Conservation (phyloP, 2,113 vertebrate genomes). For the Lontra canadensis region DNA sequence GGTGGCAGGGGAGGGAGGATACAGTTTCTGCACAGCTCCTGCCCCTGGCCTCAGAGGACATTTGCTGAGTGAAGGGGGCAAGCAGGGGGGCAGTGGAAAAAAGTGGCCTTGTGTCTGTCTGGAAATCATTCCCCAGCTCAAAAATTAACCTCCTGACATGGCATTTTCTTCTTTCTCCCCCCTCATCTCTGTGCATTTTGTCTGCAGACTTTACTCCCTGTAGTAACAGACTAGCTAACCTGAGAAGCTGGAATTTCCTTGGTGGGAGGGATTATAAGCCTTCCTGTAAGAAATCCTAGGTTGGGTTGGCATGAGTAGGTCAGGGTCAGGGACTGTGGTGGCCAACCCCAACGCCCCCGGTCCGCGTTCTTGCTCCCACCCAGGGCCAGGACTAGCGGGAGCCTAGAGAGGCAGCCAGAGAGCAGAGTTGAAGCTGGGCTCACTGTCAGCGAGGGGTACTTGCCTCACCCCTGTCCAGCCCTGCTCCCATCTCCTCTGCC, state of each 20-base stretch:
- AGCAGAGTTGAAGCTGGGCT: background rate
- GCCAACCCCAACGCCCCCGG: accelerated
- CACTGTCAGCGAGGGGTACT: accelerated
- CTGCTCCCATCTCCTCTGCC: background rate
- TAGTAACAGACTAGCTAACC: background rate
- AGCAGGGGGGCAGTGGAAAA: background rate
- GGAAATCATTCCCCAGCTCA: slow-evolving; percentile 82
- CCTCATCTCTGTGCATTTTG: background rate
- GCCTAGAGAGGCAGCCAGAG: accelerated
- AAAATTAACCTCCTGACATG: slow-evolving; percentile 84
- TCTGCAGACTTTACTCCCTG: slow-evolving; percentile 79
- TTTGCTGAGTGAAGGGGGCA: background rate
- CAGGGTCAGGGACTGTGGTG: background rate
- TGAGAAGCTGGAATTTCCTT: background rate
- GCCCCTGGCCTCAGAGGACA: background rate
- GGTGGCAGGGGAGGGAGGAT: background rate
- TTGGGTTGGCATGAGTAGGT: background rate
- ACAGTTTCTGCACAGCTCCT: background rate
- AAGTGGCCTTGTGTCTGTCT: slow-evolving; percentile 38
- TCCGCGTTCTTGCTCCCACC: background rate
- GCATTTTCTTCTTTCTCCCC: slow-evolving; percentile 47
- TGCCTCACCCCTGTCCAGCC: background rate
- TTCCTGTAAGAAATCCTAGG: background rate
- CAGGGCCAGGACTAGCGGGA: background rate
- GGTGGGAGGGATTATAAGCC: background rate